Evolutionary conservation across 2,888 invertebrate species (phyloP).

Genomic region (Drosophila nigricruria): DNA sequence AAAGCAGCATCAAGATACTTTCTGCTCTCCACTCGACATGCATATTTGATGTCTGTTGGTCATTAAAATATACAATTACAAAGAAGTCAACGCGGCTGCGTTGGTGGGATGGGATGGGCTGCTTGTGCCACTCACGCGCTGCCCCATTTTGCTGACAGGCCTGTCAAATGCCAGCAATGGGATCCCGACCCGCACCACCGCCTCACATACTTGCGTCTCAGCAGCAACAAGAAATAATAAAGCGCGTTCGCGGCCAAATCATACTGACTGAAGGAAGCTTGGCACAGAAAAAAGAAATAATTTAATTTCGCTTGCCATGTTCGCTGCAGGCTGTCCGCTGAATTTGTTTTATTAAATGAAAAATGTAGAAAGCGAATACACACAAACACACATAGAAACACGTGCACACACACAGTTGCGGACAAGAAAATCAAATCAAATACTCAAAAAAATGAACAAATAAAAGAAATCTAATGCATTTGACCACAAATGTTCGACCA

Average conservation of each 20-base stretch:
- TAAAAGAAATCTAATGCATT: constrained; percentile 35
- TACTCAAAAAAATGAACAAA: constrained; percentile 74
- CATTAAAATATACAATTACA: constrained; percentile 63
- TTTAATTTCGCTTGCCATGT: constrained; percentile 78
- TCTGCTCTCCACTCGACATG: constrained; percentile 15
- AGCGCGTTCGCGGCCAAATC: constrained; percentile 72
- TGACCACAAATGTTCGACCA: neutral
- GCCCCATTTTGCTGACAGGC: constrained; percentile 55
- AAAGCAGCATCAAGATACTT: neutral
- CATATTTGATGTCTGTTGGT: constrained; percentile 60
- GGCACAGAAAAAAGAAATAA: constrained; percentile 69
- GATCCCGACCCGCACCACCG: constrained; percentile 5
- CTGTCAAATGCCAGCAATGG: constrained; percentile 62
- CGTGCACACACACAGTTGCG: constrained; percentile 22
- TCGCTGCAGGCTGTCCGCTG: constrained; percentile 75
- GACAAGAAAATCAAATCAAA: constrained; percentile 74
- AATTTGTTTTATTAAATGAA: constrained; percentile 81
- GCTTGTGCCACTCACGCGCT: constrained; percentile 7
- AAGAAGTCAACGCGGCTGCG: constrained; percentile 30
- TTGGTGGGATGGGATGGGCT: neutral
- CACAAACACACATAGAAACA: constrained; percentile 28
- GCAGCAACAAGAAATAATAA: constrained; percentile 71
- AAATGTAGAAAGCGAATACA: constrained; percentile 57
- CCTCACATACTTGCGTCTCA: constrained; percentile 58
- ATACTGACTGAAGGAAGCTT: constrained; percentile 28